These are phyloP conservation scores for Microcebus ravelobensis DNA, from an alignment of 2,113 vertebrate genomes.

Conservation along the genomic window DNA sequence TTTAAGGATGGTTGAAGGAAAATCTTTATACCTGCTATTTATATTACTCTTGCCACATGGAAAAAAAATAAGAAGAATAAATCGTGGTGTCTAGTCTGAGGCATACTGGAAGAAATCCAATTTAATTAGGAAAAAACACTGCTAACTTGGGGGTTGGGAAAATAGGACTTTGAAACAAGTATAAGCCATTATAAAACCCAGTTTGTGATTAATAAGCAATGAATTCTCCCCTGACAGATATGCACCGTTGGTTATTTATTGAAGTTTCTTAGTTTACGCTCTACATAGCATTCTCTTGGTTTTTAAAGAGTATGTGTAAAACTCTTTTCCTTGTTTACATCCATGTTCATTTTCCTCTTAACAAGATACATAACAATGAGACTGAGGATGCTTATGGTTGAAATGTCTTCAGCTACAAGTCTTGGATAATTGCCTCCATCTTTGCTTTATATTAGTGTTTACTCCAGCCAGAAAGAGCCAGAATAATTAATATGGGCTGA, in stretches of 20 bases:
- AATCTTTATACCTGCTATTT: slow-evolving; percentile 62
- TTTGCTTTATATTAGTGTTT: not conserved
- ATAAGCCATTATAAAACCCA: slow-evolving; percentile 66
- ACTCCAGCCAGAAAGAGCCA: not conserved
- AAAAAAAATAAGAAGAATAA: slow-evolving; percentile 68
- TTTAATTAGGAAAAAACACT: slow-evolving; percentile 72
- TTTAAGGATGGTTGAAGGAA: slow-evolving; percentile 68
- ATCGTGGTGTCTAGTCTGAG: slow-evolving; percentile 59
- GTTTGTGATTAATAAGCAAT: slow-evolving; percentile 78
- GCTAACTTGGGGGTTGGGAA: slow-evolving; percentile 57
- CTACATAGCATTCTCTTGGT: not conserved
- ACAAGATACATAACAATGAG: slow-evolving; percentile 61
- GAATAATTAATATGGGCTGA: slow-evolving; percentile 2
- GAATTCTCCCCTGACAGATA: slow-evolving; percentile 69
- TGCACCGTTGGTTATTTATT: slow-evolving; percentile 63
- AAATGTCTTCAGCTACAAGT: not conserved
- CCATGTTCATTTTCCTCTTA: slow-evolving; percentile 49
- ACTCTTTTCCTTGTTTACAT: slow-evolving; percentile 36
- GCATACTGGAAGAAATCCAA: slow-evolving; percentile 64
- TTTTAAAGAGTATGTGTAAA: slow-evolving; percentile 45
- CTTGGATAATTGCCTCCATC: slow-evolving; percentile 4
- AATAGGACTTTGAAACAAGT: slow-evolving; percentile 63
- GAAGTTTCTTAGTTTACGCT: slow-evolving; percentile 50
- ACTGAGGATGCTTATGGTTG: not conserved
- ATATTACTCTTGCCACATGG: slow-evolving; percentile 21